Conservation (phyloP, 2,113 vertebrate species). For the Rissa tridactyla region DNA sequence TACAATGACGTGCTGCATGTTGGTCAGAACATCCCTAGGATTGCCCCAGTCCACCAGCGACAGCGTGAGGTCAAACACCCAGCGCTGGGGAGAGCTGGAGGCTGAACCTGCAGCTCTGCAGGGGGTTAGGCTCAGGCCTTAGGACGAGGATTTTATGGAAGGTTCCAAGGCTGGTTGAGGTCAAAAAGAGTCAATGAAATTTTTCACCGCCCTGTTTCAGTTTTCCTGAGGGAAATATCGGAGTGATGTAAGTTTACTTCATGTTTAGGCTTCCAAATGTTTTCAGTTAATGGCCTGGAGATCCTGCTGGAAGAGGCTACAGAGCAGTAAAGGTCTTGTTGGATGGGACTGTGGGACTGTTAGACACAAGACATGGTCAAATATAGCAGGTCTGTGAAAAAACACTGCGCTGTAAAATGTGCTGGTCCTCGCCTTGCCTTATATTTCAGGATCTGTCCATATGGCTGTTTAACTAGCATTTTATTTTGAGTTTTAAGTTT, state of each 20-base stretch:
- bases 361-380: not conserved
- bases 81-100: not conserved
- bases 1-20: accelerated
- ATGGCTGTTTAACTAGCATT: not conserved
- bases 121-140: not conserved
- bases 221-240: not conserved
- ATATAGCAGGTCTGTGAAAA: not conserved
- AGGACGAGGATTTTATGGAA: not conserved
- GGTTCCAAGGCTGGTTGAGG: not conserved
- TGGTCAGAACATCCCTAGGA: not conserved
- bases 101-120: not conserved
- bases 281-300: not conserved
- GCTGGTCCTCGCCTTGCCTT: not conserved
- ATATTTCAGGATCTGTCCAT: not conserved
- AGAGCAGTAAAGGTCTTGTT: not conserved
- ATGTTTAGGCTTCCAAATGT: not conserved
- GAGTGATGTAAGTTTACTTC: not conserved
- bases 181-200: not conserved
- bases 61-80: not conserved
- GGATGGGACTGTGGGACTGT: not conserved
- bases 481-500: not conserved
- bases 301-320: not conserved
- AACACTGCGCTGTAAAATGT: accelerated
- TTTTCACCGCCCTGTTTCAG: not conserved
- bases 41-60: not conserved